phyloP scores from a whole-genome alignment of 2,797 vertebrate species.

The Amniataba percoides region DNA sequence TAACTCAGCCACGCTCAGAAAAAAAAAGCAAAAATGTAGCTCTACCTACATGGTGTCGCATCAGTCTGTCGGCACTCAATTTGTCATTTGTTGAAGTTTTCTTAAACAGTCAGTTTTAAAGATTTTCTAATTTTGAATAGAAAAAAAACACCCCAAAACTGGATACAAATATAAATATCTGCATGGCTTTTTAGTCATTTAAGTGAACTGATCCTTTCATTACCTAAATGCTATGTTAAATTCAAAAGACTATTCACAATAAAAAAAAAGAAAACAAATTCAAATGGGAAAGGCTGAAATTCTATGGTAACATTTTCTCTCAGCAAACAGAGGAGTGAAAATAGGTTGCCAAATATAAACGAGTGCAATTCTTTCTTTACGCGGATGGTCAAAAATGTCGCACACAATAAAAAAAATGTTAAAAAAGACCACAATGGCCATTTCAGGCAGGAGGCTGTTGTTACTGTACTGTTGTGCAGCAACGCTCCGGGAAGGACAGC shows the following conservation, averaged over 20 bases:
- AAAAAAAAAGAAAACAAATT: neutral
- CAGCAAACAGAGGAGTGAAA: slow-evolving; percentile 4
- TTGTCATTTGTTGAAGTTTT: slow-evolving; percentile 4
- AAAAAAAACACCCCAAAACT: neutral
- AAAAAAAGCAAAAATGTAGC: slow-evolving; percentile 34
- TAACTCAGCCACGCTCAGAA: slow-evolving; percentile 43
- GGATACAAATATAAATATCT: neutral
- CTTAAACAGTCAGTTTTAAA: neutral
- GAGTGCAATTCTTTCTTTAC: slow-evolving; percentile 13
- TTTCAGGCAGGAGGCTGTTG: slow-evolving; percentile 36
- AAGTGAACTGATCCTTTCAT: slow-evolving; percentile 9
- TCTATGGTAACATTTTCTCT: neutral
- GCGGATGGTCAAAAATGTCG: slow-evolving; percentile 20
- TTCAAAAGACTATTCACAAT: neutral
- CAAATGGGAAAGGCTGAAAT: neutral
- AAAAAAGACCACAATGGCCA: slow-evolving; percentile 25
- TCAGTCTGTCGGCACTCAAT: slow-evolving; percentile 15
- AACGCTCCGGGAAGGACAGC: slow-evolving; percentile 63
- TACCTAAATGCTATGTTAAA: neutral
- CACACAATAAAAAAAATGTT: slow-evolving; percentile 10
- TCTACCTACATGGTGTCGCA: slow-evolving; percentile 17
- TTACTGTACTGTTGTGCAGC: slow-evolving; percentile 67
- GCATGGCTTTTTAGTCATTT: neutral
- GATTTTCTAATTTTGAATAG: neutral
- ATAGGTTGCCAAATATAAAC: slow-evolving; percentile 14